phyloP scores from a whole-genome alignment of 2,113 vertebrate species.

The Podarcis muralis region DNA sequence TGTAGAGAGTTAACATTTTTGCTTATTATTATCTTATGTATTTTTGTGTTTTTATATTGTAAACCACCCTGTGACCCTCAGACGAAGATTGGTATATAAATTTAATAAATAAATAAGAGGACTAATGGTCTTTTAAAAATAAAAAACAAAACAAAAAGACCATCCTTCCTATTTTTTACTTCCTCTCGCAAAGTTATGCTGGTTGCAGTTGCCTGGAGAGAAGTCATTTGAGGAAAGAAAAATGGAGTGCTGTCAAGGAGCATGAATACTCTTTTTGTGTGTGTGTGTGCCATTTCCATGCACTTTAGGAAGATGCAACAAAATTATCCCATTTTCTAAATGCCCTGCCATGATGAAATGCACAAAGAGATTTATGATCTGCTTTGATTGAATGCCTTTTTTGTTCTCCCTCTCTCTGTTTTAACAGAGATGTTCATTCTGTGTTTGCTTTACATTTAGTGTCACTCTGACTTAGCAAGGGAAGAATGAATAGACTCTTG shows the following conservation, averaged over 20 bases:
- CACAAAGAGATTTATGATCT: conserved; percentile 54
- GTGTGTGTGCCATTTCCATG: conserved; percentile 30
- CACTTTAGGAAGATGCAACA: conserved; percentile 56
- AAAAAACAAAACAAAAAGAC: background rate
- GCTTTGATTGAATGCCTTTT: conserved; percentile 61
- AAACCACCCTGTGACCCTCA: too few relatives aligned
- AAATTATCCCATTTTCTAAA: conserved; percentile 70
- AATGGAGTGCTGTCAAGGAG: conserved; percentile 34
- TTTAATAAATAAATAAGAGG: too few relatives aligned
- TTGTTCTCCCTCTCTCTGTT: conserved; percentile 14
- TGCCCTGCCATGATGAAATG: conserved; percentile 39
- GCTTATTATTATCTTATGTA: too few relatives aligned
- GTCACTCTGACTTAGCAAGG: conserved; percentile 31
- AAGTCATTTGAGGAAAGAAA: conserved; percentile 42
- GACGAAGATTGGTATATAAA: too few relatives aligned
- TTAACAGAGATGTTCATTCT: conserved; percentile 25
- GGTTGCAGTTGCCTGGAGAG: background rate
- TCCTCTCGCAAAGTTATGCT: background rate
- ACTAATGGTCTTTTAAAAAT: background rate
- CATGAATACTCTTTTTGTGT: conserved; percentile 31
- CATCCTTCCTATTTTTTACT: too few relatives aligned
- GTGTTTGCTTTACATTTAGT: conserved; percentile 17
- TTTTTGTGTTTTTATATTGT: too few relatives aligned
- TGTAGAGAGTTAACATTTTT: too few relatives aligned
- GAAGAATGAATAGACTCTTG: conserved; percentile 12